Evolutionary conservation across 1,140 invertebrate genomes (phyloP), one percentile per base, ranked within the genome.

Genomic region (Polypedilum pembai): DNA sequence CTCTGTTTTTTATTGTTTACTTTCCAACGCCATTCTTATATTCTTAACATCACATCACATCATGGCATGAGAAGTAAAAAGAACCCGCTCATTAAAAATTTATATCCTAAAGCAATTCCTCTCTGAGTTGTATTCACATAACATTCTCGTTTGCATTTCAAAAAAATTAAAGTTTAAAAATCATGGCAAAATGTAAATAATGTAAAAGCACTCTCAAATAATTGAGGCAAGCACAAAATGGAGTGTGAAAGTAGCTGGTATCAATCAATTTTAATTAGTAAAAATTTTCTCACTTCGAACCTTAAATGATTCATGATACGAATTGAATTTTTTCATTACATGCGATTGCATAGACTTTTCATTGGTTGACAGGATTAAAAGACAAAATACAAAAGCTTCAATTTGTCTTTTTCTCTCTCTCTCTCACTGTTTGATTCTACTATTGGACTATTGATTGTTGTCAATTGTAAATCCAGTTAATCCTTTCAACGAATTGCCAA

Each of bases 391-490:
- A n/a, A 56, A 56, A n/a, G 8, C 15, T 56, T 56, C 45, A n/a
- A 56, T n/a, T 56, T n/a, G n/a, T 56, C n/a, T 56, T 8, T 10
- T 45, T 56, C n/a, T 56, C 12, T n/a, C 1, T 56, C 3, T 56
- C 12, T 56, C 45, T 12, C 8, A 56, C 8, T 45, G 41, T 10
- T 7, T 41, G 40, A 45, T 45, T 45, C 15, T 56, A 4, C 12
- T n/a, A 56, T 15, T 56, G 45, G 45, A n/a, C 12, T 56, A n/a
- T 56, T 45, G 8, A 12, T 45, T 45, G 8, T 45, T 56, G 12
- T 56, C n/a, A n/a, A 56, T 56, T 56, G 45, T 56, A 56, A 56
- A 56, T 56, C 45, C 45, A 56, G 12, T 56, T 56, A 56, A 56
- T 56, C 45, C 45, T 56, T 56, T 56, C 45, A 56, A 56, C n/a